Base-by-base conservation (phyloP, 2,888 invertebrate genomes). In the Oligia strigilis region DNA sequence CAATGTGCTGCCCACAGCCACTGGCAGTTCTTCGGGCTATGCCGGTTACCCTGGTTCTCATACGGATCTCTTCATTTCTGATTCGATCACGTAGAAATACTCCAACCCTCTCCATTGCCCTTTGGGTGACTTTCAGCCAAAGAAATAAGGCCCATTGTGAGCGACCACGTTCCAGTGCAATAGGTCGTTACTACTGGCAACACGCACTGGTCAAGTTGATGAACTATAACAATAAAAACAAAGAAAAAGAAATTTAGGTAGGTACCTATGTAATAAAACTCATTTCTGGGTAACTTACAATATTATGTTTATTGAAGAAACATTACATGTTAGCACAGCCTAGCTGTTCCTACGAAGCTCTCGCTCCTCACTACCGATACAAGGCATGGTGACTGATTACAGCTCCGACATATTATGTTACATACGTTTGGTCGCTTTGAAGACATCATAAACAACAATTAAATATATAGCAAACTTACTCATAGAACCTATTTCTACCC, bases 221-320 rank as follows among this genome's bases (percentile, higher is more conserved):
- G 8, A 58, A 58, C 3, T 58, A 60, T 13, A 19, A 40, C 9
- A 23, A 5, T 9, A 23, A 5, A 66, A 43, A 55, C 52, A 55
- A 1, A 6, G 55, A 2, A 0, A 55, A 55, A 55, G 8, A 19
- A 19, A 8, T 1, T 0, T 23, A 3, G 13, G 19, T 40, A 29
- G 29, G 29, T 29, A 29, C 29, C 29, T 29, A 17, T 36, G 36
- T n/a, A 87, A 86, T 87, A 85, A 89, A 92, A 94, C 88, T 79
- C 92, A 87, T 82, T 4, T 5, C 19, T 92, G 88, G 88, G 93
- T 96, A 95, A 95, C 95, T 96, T 96, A 96, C 81, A 93, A 93
- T 95, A 95, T 85, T 95, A 95, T 85, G 88, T 96, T 96, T 97
- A 97, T 96, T 96, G 94, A 95, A 95, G 95, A 96, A 96, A 95